These are phyloP conservation scores for Spheniscus mendiculus DNA, from an alignment of 2,113 vertebrate species.

Conservation along the genomic window DNA sequence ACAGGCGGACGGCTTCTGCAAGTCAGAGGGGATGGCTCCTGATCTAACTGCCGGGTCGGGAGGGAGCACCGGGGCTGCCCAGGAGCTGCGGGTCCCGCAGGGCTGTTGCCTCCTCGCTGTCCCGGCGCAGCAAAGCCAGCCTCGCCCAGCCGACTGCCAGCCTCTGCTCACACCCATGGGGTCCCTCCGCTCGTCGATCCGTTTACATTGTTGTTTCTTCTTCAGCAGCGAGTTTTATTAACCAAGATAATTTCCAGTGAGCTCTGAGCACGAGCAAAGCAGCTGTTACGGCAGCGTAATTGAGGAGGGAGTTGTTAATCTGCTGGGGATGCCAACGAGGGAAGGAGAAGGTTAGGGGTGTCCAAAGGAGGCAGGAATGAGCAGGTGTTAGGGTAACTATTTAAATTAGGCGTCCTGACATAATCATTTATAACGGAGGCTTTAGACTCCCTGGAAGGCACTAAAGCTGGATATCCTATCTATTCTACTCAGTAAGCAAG, in stretches of 20 bases:
- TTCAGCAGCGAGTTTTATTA: not conserved
- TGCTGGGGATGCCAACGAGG: not conserved
- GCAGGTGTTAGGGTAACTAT: constrained; percentile 57
- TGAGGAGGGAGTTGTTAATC: constrained; percentile 36
- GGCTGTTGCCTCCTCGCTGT: not conserved
- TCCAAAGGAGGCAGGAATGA: not conserved
- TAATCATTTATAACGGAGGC: not conserved
- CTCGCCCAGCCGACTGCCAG: not conserved
- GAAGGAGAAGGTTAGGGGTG: constrained; percentile 25
- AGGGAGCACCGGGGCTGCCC: not conserved
- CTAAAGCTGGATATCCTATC: not conserved
- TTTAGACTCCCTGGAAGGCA: not conserved
- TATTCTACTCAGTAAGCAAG: not conserved
- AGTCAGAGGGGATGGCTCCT: not conserved
- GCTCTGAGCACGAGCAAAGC: constrained; percentile 18
- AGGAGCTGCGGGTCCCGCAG: not conserved
- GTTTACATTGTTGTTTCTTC: not conserved
- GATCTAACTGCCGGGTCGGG: not conserved
- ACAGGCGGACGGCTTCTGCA: not conserved
- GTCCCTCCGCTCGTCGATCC: fast-evolving
- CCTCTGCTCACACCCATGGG: not conserved
- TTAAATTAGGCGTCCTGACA: constrained; percentile 34
- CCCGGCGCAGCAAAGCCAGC: not conserved
- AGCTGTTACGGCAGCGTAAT: not conserved
- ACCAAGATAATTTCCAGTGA: not conserved